Base-by-base conservation (phyloP, 2,888 invertebrate genomes). In the Prenolepis imparis region DNA sequence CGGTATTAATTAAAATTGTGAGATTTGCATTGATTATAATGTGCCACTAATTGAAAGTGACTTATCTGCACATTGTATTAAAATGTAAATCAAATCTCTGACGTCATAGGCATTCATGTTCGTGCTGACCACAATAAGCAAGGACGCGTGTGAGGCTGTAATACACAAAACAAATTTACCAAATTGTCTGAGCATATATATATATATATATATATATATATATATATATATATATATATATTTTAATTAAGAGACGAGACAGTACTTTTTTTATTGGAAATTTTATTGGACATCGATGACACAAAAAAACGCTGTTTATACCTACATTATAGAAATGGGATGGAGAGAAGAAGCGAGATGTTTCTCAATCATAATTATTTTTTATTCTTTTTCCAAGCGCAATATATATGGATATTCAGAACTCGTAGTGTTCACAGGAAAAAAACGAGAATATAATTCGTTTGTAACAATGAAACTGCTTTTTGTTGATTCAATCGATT, bases 21-120 rank as follows among this genome's bases (percentile, higher is more conserved):
- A 92, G 93, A 92, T 93, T 93, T 93, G 91, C 92, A 92, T 93
- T 88, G 91, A 92, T 93, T 93, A 92, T 90, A 88, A 90, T 87
- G 90, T 88, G 88, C 88, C 88, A 86, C 91, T 93, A 93, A 93
- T 93, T 92, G 92, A 93, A 93, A 89, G 90, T 84, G 92, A 92
- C 92, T 93, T 92, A 92, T 89, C 92, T 91, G 83, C 82, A 84
- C 88, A 90, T 89, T 91, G 90, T 91, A 93, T 93, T 93, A 92
- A 93, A 93, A 93, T 93, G 93, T 91, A 93, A 93, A 93, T 92
- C 90, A 91, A 90, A 91, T 88, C 92, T 89, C 86, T 68, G 82
- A 87, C 67, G 68, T 87, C 74, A 82, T 63, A 77, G 66, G 75
- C 87, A 73, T 85, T 78, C 28, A 77, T 86, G 84, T 85, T 83